Evolutionary conservation across 2,113 vertebrate species (phyloP).

Genomic region (Ellobius talpinus): DNA sequence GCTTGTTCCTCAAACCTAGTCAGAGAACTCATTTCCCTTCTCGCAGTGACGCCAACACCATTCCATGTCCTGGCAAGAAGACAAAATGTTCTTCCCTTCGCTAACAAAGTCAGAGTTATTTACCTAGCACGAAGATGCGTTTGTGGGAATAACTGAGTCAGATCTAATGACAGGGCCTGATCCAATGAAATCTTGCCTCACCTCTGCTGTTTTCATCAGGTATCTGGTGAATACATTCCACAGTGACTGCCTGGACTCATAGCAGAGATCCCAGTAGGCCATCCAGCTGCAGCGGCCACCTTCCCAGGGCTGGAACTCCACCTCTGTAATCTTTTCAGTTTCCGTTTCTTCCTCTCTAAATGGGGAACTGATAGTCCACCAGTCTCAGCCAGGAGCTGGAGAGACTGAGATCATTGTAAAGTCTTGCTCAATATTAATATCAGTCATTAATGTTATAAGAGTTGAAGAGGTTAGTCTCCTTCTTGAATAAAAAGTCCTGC

Average conservation of each 20-base stretch:
- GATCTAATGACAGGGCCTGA: neutral
- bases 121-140: neutral
- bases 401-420: neutral
- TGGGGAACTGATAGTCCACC: neutral
- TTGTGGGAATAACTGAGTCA: slow-evolving; percentile 63
- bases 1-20: slow-evolving; percentile 61
- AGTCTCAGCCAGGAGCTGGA: neutral
- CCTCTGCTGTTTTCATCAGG: neutral
- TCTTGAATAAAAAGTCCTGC: neutral
- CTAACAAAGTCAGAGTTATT: neutral
- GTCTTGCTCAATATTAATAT: neutral
- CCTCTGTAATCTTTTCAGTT: neutral
- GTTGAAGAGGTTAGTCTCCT: neutral
- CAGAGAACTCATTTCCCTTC: slow-evolving; percentile 68
- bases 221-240: neutral
- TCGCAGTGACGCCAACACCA: neutral
- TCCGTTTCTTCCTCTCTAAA: neutral
- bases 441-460: neutral
- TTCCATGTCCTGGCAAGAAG: slow-evolving; percentile 13
- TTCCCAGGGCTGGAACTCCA: neutral
- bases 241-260: neutral
- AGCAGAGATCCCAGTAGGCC: neutral
- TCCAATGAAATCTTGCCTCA: slow-evolving; percentile 30
- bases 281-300: neutral
- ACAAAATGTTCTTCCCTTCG: slow-evolving; percentile 39